Evolutionary conservation across 1,140 invertebrate species (phyloP).

Genomic region (Sinonovacula constricta): DNA sequence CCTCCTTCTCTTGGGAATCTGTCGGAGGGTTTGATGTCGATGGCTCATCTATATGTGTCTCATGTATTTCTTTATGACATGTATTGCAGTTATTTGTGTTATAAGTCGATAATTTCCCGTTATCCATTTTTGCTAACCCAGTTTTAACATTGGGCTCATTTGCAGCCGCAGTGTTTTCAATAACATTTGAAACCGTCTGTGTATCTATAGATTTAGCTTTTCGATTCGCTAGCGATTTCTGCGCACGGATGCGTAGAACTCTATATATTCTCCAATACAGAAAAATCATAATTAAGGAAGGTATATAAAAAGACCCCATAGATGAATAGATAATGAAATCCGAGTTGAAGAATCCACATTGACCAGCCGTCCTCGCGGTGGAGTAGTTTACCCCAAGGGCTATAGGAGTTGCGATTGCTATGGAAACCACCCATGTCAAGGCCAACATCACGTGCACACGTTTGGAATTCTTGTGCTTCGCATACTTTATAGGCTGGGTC

Average conservation of each 20-base stretch:
- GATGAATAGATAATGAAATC: constrained; percentile 99
- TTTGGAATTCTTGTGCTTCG: constrained; percentile 97
- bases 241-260: constrained; percentile 90
- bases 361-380: constrained; percentile 62
- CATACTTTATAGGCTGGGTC: constrained; percentile 99
- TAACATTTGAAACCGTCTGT: constrained; percentile 65
- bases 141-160: constrained; percentile 71
- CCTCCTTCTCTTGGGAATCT: constrained; percentile 84
- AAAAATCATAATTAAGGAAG: constrained; percentile 99
- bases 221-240: constrained; percentile 29
- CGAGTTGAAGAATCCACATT: constrained; percentile 97
- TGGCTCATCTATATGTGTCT: constrained; percentile 42
- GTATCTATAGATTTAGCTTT: constrained; percentile 47
- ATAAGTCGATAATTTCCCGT: constrained; percentile 78
- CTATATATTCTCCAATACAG: constrained; percentile 99
- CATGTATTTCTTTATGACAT: constrained; percentile 51
- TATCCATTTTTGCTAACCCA: constrained; percentile 67
- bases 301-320: constrained; percentile 99
- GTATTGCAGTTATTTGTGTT: constrained; percentile 76
- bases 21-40: constrained; percentile 77
- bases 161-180: constrained; percentile 68
- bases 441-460: constrained; percentile 96
- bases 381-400: constrained; percentile 93
- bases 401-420: constrained; percentile 97
- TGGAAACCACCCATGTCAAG: constrained; percentile 97